Base-by-base conservation (phyloP, 2,113 vertebrate genomes). In the Polypterus bichir region DNA sequence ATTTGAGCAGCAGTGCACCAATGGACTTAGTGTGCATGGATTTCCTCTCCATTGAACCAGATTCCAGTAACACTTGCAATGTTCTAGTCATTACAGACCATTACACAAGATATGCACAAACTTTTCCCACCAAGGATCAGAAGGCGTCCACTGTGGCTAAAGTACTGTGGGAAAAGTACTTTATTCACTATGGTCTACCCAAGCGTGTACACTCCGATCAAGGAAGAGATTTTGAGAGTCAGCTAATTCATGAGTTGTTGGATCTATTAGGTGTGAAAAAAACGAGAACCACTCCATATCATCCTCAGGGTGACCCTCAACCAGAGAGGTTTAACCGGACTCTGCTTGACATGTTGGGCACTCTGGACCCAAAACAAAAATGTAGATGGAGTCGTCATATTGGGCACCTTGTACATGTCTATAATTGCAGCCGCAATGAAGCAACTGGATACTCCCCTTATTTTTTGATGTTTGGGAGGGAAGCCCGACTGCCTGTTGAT, bases 401-500 rank as follows among this genome's bases (percentile, higher is more conserved):
- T 5, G 48, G 62, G 10, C 62, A 56, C 49, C 57, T 64, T 49
- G 63, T 59, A n/a, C 63, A 64, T 51, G 63, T 57, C 3, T 59
- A 64, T 57, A 64, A 59, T 64, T 64, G 63, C 57, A 64, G 55
- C 8, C 4, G n/a, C 44, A 66, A 66, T 66, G 61, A 62, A 54
- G 47, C 65, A 11, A 66, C 60, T 9, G 65, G 65, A 5, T 62
- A 66, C 51, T 58, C 60, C 44, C 60, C 60, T 47, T 62, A 62
- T 47, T 60, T 62, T 53, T 44, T 66, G 10, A 66, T 66, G 61
- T 66, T 66, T 44, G 60, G 65, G 11, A 4, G 49, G 10, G 65
- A 66, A 62, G 65, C 65, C n/a, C 62, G 65, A 55, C 27, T 62
- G 60, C 65, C 65, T n/a, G 60, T 67, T 46, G 65, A 67, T n/a